Evolutionary conservation across 2,888 invertebrate genomes (phyloP), one percentile per base, ranked within the genome.

Genomic region (Euclidia mi): DNA sequence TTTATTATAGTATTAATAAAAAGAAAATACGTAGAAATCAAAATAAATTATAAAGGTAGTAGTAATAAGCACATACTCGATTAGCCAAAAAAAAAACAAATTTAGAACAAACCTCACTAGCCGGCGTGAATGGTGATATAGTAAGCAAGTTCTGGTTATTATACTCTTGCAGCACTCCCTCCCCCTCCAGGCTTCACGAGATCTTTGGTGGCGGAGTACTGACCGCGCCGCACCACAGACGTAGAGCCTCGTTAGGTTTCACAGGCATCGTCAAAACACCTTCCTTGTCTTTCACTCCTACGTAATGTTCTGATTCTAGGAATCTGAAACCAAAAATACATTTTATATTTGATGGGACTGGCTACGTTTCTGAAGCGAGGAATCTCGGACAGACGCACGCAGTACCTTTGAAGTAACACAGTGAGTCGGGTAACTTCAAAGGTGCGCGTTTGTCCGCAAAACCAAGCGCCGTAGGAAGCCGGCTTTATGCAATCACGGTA

Each of bases 141-240:
- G 89, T 61, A 84, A 94, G 52, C 90, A 79, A 88, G 82, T 78
- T 88, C 42, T 51, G 94, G 72, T 82, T 87, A 61, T 57, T 84
- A 9, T 85, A 81, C 0, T 79, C n/a, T 18, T 42, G 78, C 2
- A 95, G 94, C 91, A 95, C 17, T 79, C 88, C 34, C 88, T 91
- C 62, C 58, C 89, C 57, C 91, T 96, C 71, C 53, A 94, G 93
- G 2, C 87, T 91, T 96, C 97, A 97, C 0, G 92, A 88, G 3
- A 96, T 92, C 10, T 78, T 85, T 0, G 97, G 96, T 0, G 95
- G 90, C 0, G 96, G 96, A 37, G 94, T 92, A 2, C 96, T 96
- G 9, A 95, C 95, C 0, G 94, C 96, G 0, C 95, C 96, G 77
- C 97, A 97, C 89, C 96, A 96, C 48, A 97, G 78, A 0, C 95